These are phyloP conservation scores for Patella ulyssiponensis DNA, from an alignment of 2,888 invertebrate species.

Conservation along the genomic window DNA sequence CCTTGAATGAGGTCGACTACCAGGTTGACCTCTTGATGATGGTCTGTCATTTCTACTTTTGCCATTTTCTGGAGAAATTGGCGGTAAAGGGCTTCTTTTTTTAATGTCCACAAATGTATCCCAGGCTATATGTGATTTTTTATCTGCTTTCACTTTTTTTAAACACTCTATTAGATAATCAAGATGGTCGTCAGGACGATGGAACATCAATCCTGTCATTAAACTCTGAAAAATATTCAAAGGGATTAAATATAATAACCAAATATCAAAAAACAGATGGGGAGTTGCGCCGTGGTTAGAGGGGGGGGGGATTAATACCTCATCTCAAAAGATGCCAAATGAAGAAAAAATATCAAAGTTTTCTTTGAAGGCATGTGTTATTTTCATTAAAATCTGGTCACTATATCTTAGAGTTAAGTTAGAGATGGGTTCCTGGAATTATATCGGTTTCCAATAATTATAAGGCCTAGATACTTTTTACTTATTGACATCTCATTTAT, in stretches of 20 bases:
- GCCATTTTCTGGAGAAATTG: conserved; percentile 47
- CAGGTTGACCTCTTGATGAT: conserved; percentile 11
- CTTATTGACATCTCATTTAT: too few species aligned
- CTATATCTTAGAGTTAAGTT: too few species aligned
- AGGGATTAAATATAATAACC: background rate
- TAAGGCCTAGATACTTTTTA: too few species aligned
- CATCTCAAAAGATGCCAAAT: too few species aligned
- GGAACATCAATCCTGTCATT: conserved; percentile 75
- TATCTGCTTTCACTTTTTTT: conserved; percentile 63
- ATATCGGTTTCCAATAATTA: too few species aligned
- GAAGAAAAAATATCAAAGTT: too few species aligned
- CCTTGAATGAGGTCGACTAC: conserved; percentile 29
- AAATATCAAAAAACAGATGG: background rate
- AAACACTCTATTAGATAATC: conserved; percentile 68
- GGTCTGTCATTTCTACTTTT: conserved; percentile 23
- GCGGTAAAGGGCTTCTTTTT: conserved; percentile 54
- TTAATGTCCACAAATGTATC: conserved; percentile 69
- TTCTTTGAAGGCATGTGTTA: too few species aligned
- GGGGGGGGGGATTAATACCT: too few species aligned
- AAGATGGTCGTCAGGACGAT: conserved; percentile 73
- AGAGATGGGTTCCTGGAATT: too few species aligned
- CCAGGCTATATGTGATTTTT: conserved; percentile 65
- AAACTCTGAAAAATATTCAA: conserved; percentile 68
- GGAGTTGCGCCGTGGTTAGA: too few species aligned
- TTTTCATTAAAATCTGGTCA: too few species aligned